Evolutionary conservation across 2,888 invertebrate species (phyloP).

Genomic region (Oxystoma pomonae): DNA sequence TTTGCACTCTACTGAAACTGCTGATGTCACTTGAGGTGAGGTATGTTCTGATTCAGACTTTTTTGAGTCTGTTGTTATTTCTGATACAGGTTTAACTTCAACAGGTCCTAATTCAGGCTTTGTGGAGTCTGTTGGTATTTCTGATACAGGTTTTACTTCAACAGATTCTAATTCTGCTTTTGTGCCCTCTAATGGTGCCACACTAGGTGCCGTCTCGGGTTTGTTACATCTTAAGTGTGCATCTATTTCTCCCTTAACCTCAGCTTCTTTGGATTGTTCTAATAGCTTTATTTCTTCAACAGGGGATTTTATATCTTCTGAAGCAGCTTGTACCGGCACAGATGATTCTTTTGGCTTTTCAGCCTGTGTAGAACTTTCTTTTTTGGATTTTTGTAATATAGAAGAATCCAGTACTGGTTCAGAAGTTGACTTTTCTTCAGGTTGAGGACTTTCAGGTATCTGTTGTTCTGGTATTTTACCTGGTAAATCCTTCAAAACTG

Average conservation of each 20-base stretch:
- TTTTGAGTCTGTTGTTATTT: not conserved
- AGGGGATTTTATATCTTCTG: constrained; percentile 5
- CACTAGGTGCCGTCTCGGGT: not conserved
- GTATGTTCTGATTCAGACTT: constrained; percentile 11
- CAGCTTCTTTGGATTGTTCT: constrained; percentile 8
- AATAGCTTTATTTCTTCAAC: not conserved
- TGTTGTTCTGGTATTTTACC: no score
- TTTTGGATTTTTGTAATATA: no score
- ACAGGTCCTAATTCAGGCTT: constrained; percentile 10
- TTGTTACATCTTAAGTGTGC: no score
- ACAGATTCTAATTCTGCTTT: constrained; percentile 10
- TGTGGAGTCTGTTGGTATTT: not conserved
- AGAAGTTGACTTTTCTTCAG: no score
- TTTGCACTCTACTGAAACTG: not conserved
- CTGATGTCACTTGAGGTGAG: no score
- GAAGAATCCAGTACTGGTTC: no score
- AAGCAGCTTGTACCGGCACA: constrained; percentile 8
- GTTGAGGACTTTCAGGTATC: no score
- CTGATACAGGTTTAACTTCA: constrained; percentile 8
- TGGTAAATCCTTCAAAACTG: no score
- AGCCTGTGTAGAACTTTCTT: no score
- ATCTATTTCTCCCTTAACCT: not conserved
- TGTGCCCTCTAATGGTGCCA: not conserved
- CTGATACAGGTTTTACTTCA: constrained; percentile 8
- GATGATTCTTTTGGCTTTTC: no score